These are phyloP conservation scores for Choloepus hoffmanni DNA, from an alignment of 2,113 vertebrate species.

Conservation along the genomic window DNA sequence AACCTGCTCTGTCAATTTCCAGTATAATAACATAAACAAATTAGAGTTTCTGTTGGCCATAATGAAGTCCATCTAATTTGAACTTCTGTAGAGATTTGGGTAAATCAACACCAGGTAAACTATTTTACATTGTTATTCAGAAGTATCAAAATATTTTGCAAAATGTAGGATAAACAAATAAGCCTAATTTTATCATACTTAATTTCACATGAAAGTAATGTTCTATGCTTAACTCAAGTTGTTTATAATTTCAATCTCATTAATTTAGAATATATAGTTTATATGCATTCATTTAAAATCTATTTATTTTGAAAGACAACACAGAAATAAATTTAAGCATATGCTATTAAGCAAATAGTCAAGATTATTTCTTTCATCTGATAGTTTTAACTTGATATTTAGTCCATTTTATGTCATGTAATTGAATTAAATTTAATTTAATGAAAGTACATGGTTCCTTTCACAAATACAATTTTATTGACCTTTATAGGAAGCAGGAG, in stretches of 20 bases:
- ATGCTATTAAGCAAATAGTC: neutral
- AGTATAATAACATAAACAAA: neutral
- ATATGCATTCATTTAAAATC: neutral
- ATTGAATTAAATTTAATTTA: neutral
- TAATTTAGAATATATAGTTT: neutral
- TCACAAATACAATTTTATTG: neutral
- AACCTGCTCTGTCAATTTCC: neutral
- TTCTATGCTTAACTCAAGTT: neutral
- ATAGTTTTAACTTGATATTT: neutral
- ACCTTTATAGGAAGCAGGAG: neutral
- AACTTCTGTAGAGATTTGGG: neutral
- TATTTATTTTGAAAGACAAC: neutral
- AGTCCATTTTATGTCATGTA: slow-evolving; percentile 12
- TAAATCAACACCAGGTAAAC: neutral
- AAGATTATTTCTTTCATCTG: neutral
- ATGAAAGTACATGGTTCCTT: neutral
- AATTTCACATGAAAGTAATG: neutral
- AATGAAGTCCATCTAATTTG: neutral
- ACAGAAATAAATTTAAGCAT: neutral
- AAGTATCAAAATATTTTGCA: neutral
- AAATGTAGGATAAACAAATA: neutral
- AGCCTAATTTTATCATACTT: neutral
- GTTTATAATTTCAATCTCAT: neutral
- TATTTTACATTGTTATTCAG: neutral
- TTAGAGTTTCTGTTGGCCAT: neutral